These are phyloP conservation scores for Spicauda simplicius DNA, from an alignment of 2,888 invertebrate species.

Conservation along the genomic window DNA sequence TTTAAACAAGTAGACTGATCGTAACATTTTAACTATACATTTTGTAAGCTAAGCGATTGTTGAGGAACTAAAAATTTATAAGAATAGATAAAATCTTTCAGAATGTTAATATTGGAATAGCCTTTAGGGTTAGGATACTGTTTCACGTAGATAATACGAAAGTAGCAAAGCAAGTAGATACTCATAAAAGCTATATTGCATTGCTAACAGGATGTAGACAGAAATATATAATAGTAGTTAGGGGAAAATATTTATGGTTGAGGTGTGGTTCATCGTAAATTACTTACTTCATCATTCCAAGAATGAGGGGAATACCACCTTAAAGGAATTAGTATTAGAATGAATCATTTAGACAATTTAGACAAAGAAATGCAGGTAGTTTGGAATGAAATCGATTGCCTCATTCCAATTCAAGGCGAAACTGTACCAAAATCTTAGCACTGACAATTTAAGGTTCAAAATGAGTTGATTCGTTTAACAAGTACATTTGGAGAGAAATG, in stretches of 20 bases:
- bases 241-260: conserved; percentile 14
- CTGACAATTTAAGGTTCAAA: background rate
- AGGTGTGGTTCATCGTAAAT: conserved; percentile 31
- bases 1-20: too few species aligned
- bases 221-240: background rate
- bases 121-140: too few species aligned
- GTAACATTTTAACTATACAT: too few species aligned
- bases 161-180: too few species aligned
- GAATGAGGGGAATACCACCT: conserved; percentile 23
- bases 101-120: too few species aligned
- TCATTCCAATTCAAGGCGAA: too few species aligned
- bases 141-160: too few species aligned
- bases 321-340: conserved; percentile 20
- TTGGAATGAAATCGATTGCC: conserved; percentile 2
- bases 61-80: too few species aligned
- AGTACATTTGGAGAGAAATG: conserved; percentile 11
- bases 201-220: conserved; percentile 1
- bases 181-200: background rate
- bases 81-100: too few species aligned
- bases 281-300: conserved; percentile 11
- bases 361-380: conserved; percentile 1
- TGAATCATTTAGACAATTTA: conserved; percentile 20
- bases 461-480: background rate
- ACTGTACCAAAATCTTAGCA: too few species aligned
- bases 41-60: too few species aligned